A percentile compares a stretch with the other conserved stretches of the same genome.
Conservation (phyloP, 2,888 invertebrate genomes). For the Labia minor region DNA sequence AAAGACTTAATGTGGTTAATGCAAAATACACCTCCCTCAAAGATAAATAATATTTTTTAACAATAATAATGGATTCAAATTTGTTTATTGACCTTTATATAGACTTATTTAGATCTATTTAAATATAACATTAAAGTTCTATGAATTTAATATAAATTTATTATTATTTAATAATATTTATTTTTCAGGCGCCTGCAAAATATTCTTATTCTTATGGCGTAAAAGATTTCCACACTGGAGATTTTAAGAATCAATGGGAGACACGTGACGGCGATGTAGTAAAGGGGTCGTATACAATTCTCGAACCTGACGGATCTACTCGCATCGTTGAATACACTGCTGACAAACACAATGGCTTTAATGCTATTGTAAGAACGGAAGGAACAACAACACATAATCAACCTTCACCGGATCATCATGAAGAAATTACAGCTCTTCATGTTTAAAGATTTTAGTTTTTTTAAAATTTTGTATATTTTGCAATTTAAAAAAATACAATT, state of each 20-base stretch:
- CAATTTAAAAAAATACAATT: no score
- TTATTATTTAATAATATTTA: neutral
- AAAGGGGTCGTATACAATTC: neutral
- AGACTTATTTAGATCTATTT: no score
- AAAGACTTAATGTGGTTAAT: no score
- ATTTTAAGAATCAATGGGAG: slow-evolving; percentile 2
- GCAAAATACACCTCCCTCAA: no score
- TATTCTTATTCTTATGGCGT: neutral
- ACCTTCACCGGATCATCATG: neutral
- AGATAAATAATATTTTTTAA: no score
- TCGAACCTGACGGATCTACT: neutral
- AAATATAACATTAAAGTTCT: no score
- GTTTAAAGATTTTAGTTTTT: no score
- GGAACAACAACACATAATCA: neutral
- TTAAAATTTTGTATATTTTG: no score
- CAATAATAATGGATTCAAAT: no score
- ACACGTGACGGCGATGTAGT: neutral
- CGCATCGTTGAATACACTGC: neutral
- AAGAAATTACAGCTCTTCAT: no score
- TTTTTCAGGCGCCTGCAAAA: neutral
- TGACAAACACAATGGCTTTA: neutral
- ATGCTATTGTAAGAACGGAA: neutral
- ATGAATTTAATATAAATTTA: no score
- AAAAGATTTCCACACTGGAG: neutral
- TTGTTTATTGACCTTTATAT: no score